Percentiles rank a stretch among this genome's conserved stretches.
Evolutionary conservation across 2,888 invertebrate genomes (phyloP).

Genomic region (Caenorhabditis sp.): DNA sequence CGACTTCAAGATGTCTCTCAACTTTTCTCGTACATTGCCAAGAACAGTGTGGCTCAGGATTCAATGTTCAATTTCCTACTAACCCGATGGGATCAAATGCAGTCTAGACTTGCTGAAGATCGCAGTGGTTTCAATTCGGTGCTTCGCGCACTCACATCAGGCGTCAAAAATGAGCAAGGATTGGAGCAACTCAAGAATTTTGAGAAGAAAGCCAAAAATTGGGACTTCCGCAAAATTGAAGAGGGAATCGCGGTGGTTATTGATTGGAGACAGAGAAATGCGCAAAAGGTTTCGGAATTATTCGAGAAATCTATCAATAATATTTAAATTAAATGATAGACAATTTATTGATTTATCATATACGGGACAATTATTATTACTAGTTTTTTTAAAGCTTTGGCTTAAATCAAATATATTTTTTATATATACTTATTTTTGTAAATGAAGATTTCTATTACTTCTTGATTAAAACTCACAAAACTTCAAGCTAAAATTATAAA

Average conservation of each 20-base stretch:
- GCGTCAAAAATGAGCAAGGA: conserved; percentile 25
- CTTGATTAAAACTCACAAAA: too few relatives aligned
- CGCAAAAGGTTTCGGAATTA: conserved; percentile 48
- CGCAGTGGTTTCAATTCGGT: conserved; percentile 31
- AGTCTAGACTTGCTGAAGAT: conserved; percentile 33
- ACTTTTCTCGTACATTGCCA: conserved; percentile 51
- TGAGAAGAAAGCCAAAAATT: conserved; percentile 48
- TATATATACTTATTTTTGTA: too few relatives aligned
- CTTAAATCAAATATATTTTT: too few relatives aligned
- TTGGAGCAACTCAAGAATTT: conserved; percentile 48
- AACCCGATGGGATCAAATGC: conserved; percentile 62
- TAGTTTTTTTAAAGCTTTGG: not conserved
- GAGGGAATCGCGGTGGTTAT: conserved; percentile 52
- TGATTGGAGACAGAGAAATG: conserved; percentile 59
- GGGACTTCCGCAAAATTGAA: conserved; percentile 53
- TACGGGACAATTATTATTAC: not conserved
- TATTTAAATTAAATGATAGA: not conserved
- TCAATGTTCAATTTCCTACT: conserved; percentile 64
- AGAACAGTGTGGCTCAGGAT: conserved; percentile 56
- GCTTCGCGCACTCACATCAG: conserved; percentile 9
- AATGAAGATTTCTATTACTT: too few relatives aligned
- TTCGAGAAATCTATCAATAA: conserved; percentile 22
- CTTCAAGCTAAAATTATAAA: too few relatives aligned
- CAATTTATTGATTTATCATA: not conserved
- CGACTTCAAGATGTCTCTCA: conserved; percentile 62